Conservation (phyloP, 2,888 invertebrate genomes). For the Pinctada fucata region DNA sequence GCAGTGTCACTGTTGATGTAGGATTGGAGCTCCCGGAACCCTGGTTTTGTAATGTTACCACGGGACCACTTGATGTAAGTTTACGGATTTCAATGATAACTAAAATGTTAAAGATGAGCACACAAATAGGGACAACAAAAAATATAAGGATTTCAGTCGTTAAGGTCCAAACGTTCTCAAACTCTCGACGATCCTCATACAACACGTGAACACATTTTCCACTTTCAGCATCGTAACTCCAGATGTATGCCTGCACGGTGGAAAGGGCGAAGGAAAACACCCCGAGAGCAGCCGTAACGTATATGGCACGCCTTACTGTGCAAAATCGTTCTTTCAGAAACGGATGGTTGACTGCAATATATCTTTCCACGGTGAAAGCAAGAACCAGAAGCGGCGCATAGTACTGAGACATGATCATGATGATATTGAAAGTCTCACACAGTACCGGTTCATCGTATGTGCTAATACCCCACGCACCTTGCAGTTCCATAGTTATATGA, state of each 20-base stretch:
- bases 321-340: conserved; percentile 72
- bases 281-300: conserved; percentile 61
- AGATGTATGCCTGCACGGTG: conserved; percentile 71
- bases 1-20: conserved; percentile 75
- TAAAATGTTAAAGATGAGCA: conserved; percentile 73
- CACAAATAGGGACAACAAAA: conserved; percentile 70
- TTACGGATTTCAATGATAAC: conserved; percentile 73
- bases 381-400: conserved; percentile 74
- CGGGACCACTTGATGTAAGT: conserved; percentile 62
- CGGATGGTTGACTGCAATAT: conserved; percentile 73
- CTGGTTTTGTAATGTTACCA: conserved; percentile 36
- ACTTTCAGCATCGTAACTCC: conserved; percentile 64
- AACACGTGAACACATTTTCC: conserved; percentile 67
- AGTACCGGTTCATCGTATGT: conserved; percentile 60
- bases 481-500: conserved; percentile 71
- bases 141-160: conserved; percentile 71
- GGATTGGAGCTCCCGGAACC: conserved; percentile 52
- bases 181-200: conserved; percentile 22
- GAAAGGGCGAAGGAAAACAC: conserved; percentile 60
- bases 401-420: conserved; percentile 71
- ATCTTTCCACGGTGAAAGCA: conserved; percentile 75
- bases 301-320: conserved; percentile 68
- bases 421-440: conserved; percentile 71
- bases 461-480: conserved; percentile 71
- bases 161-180: conserved; percentile 72